phyloP scores from a whole-genome alignment of 2,888 invertebrate genomes.

The Rotaria macrura region DNA sequence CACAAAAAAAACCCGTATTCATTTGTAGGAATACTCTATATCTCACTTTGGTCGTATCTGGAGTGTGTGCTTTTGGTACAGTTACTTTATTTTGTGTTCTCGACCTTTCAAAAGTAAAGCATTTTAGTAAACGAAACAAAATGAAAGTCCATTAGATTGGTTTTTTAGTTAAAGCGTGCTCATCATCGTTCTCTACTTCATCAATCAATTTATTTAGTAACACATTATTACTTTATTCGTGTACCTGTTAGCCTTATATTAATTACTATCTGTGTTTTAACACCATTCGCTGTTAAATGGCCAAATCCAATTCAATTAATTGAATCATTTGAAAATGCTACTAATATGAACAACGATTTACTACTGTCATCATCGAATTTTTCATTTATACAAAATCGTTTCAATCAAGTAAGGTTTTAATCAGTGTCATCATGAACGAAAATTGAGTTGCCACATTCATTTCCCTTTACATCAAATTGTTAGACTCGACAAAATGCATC shows the following conservation, averaged over 20 bases:
- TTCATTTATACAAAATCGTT: background rate
- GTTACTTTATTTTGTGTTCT: constrained; percentile 14
- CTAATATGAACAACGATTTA: background rate
- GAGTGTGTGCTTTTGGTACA: constrained; percentile 17
- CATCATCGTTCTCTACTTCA: background rate
- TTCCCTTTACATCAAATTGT: too few species aligned
- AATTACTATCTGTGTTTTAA: background rate
- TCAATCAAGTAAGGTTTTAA: background rate
- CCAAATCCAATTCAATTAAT: background rate
- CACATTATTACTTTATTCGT: constrained; percentile 21
- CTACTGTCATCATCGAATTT: background rate
- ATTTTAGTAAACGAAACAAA: background rate
- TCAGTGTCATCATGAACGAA: too few species aligned
- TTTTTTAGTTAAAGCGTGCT: background rate
- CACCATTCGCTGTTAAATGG: background rate
- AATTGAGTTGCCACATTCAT: too few species aligned
- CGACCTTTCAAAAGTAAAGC: constrained; percentile 23
- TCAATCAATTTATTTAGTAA: constrained; percentile 2
- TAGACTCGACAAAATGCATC: too few species aligned
- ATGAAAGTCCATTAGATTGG: background rate
- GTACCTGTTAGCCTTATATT: background rate
- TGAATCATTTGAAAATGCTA: background rate
- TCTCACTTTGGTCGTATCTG: constrained; percentile 2
- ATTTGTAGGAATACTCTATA: constrained; percentile 16
- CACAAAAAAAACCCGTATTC: too few species aligned